Evolutionary conservation across 2,797 vertebrate genomes (phyloP), one percentile per base, ranked within the genome.

Genomic region (Coregonus ussuriensis): DNA sequence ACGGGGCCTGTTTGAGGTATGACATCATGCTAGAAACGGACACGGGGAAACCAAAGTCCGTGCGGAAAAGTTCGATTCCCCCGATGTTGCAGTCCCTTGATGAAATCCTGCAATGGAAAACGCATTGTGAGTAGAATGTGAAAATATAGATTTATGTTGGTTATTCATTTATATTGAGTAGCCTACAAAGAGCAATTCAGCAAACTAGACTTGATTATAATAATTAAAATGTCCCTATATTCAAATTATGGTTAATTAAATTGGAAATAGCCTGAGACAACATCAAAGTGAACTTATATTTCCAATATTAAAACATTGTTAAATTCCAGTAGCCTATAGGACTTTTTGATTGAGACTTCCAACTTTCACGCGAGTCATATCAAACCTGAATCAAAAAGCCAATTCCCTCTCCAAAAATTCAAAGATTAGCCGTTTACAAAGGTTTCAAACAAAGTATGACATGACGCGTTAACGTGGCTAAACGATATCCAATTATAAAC

Each of bases 1-100:
- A 98, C 74, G 97, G 97, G 91, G 92, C 93, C 95, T 97, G 97
- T 93, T 98, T 98, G 91, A 98, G 96, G 92, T 97, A 98, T 91
- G 97, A 98, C 96, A 97, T 97, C 97, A 98, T 98, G 93, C 94
- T 96, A 91, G 91, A 91, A 85, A 91, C 91, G 14, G 77, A 75
- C 35, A 2, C 53, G 77, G 76, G 85, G 77, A 74, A 82, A 81
- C 81, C 84, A 82, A 80, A 72, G 81, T 85, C 83, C 71, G 81
- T 71, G 78, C 78, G 65, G 4, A 71, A 63, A 9, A 68, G n/a
- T 67, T 79, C 78, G 51, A 76, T 4, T 74, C 76, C 81, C 83
- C 85, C 81, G 83, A 79, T 25, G 77, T 3, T 71, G 66, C 2
- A 76, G 37, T 53, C 77, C 52, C 62, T 70, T 59, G 72, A 37